Evolutionary conservation across 2,797 vertebrate species (phyloP), one percentile per base, ranked within the genome.

Genomic region (Neosilurus hyrtlii): DNA sequence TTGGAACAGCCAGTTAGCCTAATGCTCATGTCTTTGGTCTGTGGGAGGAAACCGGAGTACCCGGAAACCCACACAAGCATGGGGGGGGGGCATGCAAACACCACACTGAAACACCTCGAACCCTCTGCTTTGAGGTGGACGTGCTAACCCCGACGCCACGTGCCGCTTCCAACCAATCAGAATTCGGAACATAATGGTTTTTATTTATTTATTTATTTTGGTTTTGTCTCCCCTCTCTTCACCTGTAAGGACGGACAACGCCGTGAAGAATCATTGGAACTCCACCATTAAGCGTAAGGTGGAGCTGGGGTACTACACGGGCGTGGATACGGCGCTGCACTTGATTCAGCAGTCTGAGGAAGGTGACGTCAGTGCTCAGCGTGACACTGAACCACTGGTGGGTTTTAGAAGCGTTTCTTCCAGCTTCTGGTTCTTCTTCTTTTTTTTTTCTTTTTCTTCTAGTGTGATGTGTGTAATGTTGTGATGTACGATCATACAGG

Each of bases 251-350:
- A 99, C 98, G 0, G 98, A 99, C 89, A 99, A 99, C n/a, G 98
- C 98, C 1, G 98, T 99, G 87, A 99, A 99, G 90, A 99, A 99
- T 89, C 98, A 99, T 91, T 99, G 98, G 98, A 99, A 99, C 87
- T 99, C 98, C 0, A 99, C 98, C 54, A 99, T 99, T 87, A 99
- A 98, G 84, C 94, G 98, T 74, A 99, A 99, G 71, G 94, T 99
- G 84, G 98, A 99, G 89, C 96, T 95, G 0, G 97, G 96, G 35
- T 95, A 95, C 70, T 99, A 97, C 74, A 88, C 92, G 0, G 94
- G 86, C 0, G 96, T 96, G 86, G 86, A 89, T 51, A 30, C 83
- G 9, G 81, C 85, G 0, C 82, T 91, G 57, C 84, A 83, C 4
- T 88, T 91, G 35, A 79, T 91, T 0, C 82, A 86, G 9, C 90